Percentiles rank a stretch among this genome's conserved stretches.
These are phyloP conservation scores for Anastrepha obliqua DNA, from an alignment of 1,140 invertebrate genomes.

Conservation along the genomic window DNA sequence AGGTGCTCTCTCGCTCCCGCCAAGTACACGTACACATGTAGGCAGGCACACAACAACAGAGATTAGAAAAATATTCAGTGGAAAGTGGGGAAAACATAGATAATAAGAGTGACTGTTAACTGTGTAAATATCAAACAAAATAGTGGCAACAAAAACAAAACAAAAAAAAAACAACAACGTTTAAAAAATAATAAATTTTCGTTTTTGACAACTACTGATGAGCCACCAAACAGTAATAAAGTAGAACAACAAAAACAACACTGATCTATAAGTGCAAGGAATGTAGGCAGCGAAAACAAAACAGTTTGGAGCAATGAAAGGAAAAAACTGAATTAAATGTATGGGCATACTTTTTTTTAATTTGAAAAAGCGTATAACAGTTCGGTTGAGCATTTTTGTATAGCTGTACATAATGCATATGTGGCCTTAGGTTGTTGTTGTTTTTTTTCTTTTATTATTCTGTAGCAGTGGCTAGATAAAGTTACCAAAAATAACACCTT, in stretches of 20 bases:
- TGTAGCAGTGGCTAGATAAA: too few relatives aligned
- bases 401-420: background rate
- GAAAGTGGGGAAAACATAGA: background rate
- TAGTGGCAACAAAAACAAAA: background rate
- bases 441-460: background rate
- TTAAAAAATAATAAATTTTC: conserved; percentile 1
- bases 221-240: background rate
- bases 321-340: background rate
- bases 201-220: conserved; percentile 12
- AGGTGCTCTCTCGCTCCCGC: too few relatives aligned
- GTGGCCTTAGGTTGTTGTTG: background rate
- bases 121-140: background rate
- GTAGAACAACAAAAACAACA: background rate
- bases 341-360: background rate
- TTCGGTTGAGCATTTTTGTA: too few relatives aligned
- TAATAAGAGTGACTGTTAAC: background rate
- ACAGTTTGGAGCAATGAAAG: background rate
- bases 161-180: background rate
- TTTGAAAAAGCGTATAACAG: too few relatives aligned
- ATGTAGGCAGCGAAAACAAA: background rate
- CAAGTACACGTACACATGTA: too few relatives aligned
- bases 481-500: too few relatives aligned
- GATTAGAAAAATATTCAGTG: background rate
- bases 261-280: background rate
- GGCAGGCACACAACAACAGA: too few relatives aligned